These are phyloP conservation scores for Cacatua alba DNA, from an alignment of 2,113 vertebrate genomes.

Conservation along the genomic window DNA sequence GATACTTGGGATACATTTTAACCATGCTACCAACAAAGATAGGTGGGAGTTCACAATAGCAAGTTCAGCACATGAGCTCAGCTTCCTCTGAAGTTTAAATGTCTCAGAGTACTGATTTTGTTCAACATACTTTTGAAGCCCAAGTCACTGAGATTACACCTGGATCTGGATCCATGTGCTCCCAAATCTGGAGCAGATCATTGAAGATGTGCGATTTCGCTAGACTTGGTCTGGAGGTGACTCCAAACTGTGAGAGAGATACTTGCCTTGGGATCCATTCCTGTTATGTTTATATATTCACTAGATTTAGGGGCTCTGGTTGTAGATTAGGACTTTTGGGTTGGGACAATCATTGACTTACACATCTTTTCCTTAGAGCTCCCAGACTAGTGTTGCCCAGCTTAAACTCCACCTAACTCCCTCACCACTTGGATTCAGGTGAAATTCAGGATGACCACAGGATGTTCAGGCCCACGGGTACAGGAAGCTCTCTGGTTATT, in stretches of 20 bases:
- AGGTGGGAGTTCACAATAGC: background rate
- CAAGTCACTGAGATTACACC: background rate
- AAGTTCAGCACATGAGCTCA: background rate
- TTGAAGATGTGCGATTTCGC: background rate
- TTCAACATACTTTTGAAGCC: background rate
- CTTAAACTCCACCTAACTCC: background rate
- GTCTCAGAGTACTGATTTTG: background rate
- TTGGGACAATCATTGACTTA: background rate
- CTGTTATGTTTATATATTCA: background rate
- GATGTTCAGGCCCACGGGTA: background rate
- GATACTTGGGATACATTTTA: background rate
- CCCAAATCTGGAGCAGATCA: background rate
- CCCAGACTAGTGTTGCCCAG: background rate
- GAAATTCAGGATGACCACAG: background rate
- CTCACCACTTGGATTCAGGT: background rate
- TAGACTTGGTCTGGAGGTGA: background rate
- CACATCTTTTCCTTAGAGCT: background rate
- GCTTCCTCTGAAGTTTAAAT: background rate
- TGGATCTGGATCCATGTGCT: background rate
- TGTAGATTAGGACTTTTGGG: background rate
- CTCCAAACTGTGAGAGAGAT: background rate
- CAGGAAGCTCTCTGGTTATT: background rate
- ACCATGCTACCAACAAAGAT: background rate
- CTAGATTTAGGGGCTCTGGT: background rate
- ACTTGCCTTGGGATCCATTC: background rate